These are phyloP conservation scores for Sander vitreus DNA, from an alignment of 2,113 vertebrate genomes.

Conservation along the genomic window DNA sequence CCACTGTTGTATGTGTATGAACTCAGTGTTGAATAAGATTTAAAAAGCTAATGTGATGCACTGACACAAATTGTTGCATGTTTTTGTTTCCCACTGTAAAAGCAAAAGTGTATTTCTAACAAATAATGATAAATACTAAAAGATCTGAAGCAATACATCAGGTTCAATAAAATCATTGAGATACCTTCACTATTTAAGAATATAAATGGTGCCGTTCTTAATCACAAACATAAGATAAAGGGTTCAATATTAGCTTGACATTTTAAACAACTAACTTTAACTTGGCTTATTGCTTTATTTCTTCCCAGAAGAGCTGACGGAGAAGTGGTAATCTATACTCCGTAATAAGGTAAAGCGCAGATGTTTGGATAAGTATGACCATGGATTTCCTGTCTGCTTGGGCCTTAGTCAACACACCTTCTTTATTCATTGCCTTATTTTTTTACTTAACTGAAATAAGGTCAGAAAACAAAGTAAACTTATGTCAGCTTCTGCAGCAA, in stretches of 20 bases:
- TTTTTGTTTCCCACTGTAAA: neutral
- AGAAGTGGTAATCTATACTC: neutral
- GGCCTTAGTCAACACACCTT: neutral
- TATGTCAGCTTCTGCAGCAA: slow-evolving; percentile 7
- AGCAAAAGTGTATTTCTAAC: neutral
- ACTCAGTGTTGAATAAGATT: neutral
- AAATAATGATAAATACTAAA: neutral
- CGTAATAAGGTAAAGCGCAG: neutral
- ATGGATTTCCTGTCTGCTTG: neutral
- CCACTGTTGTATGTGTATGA: neutral
- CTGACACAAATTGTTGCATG: neutral
- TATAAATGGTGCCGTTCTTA: neutral
- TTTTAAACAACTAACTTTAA: neutral
- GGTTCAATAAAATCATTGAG: neutral
- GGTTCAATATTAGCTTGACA: neutral
- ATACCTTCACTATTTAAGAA: neutral
- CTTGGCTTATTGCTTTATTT: neutral
- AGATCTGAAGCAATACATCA: neutral
- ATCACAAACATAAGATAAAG: neutral
- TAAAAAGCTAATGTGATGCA: neutral
- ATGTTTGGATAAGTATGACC: slow-evolving; percentile 5
- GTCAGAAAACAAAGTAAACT: slow-evolving; percentile 21
- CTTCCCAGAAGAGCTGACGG: neutral
- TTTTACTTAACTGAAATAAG: neutral
- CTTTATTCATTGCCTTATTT: slow-evolving; percentile 17